Base-by-base conservation (phyloP, 2,797 vertebrate species). In the Furcifer pardalis region DNA sequence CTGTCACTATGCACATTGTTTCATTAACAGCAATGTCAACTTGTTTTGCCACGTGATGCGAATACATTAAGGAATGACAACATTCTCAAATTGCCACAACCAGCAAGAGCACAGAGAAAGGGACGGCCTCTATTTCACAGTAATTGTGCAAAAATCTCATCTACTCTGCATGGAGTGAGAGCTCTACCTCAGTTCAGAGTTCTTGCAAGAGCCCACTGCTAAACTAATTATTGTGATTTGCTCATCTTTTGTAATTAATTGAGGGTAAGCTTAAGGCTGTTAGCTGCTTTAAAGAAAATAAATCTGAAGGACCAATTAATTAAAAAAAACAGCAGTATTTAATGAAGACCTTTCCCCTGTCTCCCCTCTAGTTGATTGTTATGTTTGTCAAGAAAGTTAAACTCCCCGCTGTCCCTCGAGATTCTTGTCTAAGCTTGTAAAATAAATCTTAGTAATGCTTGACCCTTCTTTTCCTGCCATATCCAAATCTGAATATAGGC, bases 191-290 rank as follows among this genome's bases (percentile, higher is more conserved):
- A 91, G 94, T 94, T 94, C 93, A 94, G 89, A 96, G 96, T 95
- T 94, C 95, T 93, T 93, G 91, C 88, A 87, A 92, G 84, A 92
- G 95, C 97, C 65, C 93, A 88, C 77, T 96, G 96, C 95, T 92
- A 97, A 97, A 97, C 96, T 97, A 96, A 97, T 97, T 96, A 97
- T 96, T 96, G 94, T 96, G 96, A 97, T 97, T 97, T 96, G 96
- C 93, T 95, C 92, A 92, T 97, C 96, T 97, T 97, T 96, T 95
- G 96, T 97, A 97, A 98, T 97, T 97, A 98, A 97, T 97, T 97
- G 97, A 95, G 93, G 94, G 95, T 96, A 96, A 94, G 95, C 96
- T 96, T 96, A 94, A 94, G 96, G 96, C 94, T 94, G 95, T 94
- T 94, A 94, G 93, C 97, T 95, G 96, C 97, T 96, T 95, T 94